A percentile compares a stretch with the other conserved stretches of the same genome.
Conservation (phyloP, 2,797 vertebrate species). For the Enteromius treurensis region DNA sequence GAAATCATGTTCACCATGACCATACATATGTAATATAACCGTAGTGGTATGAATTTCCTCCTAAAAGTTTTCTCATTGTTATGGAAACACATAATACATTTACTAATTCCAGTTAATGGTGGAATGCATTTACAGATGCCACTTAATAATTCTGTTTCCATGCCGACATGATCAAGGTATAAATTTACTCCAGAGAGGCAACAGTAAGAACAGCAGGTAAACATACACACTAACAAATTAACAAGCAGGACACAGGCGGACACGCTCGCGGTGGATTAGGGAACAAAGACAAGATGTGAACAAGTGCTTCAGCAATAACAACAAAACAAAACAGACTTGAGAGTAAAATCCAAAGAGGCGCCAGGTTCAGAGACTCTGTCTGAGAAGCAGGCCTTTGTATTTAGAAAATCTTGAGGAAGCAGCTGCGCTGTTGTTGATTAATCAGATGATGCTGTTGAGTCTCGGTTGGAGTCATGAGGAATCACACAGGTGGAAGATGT, state of each 20-base stretch:
- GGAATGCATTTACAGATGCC: neutral
- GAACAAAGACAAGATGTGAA: neutral
- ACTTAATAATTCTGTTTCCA: neutral
- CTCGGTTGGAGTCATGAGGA: neutral
- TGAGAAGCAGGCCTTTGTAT: slow-evolving; percentile 1
- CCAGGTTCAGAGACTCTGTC: neutral
- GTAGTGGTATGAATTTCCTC: no score
- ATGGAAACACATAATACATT: neutral
- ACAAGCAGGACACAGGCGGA: neutral
- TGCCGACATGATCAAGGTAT: neutral
- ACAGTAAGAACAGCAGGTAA: neutral
- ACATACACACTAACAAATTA: neutral
- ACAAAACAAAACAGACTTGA: neutral
- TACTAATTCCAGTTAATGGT: neutral
- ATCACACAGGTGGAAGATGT: slow-evolving; percentile 13
- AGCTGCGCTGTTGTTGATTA: neutral
- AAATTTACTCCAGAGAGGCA: neutral
- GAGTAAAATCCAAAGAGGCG: neutral
- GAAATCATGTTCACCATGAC: no score
- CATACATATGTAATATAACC: no score
- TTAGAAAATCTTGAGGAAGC: neutral
- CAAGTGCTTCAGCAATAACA: neutral
- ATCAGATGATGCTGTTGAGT: neutral
- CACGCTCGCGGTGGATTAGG: neutral
- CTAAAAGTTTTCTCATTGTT: no score